Percentiles rank a stretch among this genome's conserved stretches.
Evolutionary conservation across 2,888 invertebrate species (phyloP).

Genomic region (Spilarctia lutea): DNA sequence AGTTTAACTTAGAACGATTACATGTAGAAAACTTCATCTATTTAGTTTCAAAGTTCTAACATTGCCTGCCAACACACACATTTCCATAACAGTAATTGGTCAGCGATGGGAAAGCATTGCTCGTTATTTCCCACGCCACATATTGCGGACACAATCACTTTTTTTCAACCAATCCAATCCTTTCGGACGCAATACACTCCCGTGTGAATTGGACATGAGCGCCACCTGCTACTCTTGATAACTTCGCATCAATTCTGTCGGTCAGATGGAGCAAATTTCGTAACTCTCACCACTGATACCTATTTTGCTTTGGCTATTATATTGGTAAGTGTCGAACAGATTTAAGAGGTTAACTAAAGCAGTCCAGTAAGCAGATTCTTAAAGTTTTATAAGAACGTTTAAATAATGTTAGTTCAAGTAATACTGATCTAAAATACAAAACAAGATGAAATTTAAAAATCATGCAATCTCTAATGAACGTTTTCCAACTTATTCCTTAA

Average conservation of each 20-base stretch:
- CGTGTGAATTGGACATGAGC: conserved; percentile 66
- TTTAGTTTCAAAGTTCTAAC: background rate
- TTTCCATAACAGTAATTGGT: conserved; percentile 33
- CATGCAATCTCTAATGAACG: background rate
- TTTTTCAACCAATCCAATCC: conserved; percentile 69
- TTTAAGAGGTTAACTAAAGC: no score
- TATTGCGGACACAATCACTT: conserved; percentile 56
- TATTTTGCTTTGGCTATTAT: background rate
- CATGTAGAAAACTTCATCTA: background rate
- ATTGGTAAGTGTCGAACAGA: background rate
- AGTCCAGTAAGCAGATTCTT: no score
- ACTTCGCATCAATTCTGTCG: conserved; percentile 64
- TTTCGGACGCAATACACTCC: conserved; percentile 61
- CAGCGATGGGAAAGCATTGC: conserved; percentile 23
- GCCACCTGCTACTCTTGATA: conserved; percentile 68
- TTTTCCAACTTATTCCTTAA: background rate
- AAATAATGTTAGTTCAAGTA: no score
- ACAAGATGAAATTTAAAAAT: background rate
- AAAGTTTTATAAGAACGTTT: no score
- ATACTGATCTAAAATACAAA: no score
- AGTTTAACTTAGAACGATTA: background rate
- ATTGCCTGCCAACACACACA: background rate
- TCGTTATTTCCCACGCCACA: conserved; percentile 53
- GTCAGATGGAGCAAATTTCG: conserved; percentile 51
- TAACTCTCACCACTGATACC: conserved; percentile 38